Percentiles rank a stretch among this genome's conserved stretches.
Conservation (phyloP, 2,797 vertebrate species). For the Crax fasciolata region DNA sequence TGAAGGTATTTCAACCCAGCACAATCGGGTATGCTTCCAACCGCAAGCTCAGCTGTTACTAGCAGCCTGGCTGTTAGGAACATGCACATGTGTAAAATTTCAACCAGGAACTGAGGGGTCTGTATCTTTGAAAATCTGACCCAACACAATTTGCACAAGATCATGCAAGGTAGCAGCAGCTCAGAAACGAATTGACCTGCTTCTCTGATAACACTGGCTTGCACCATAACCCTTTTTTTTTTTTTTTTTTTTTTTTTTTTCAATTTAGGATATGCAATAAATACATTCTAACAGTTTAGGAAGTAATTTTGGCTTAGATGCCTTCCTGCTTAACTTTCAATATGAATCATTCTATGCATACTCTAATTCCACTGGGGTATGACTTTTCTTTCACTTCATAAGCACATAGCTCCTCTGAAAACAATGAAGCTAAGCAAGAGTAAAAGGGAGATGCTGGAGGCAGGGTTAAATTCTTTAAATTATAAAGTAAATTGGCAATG, state of each 20-base stretch:
- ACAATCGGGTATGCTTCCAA: not conserved
- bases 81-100: not conserved
- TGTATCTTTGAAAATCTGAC: not conserved
- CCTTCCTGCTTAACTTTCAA: not conserved
- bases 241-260: not conserved
- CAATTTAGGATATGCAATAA: not conserved
- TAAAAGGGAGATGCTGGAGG: constrained; percentile 36
- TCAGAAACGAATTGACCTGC: not conserved
- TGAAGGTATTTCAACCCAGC: not conserved
- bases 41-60: not conserved
- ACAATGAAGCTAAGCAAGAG: constrained; percentile 25
- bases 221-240: not conserved
- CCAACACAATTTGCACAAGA: not conserved
- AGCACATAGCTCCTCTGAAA: not conserved
- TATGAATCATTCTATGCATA: not conserved
- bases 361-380: not conserved
- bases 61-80: not conserved
- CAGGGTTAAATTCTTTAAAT: constrained; percentile 65
- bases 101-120: not conserved
- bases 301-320: not conserved
- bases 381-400: constrained; percentile 2
- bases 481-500: constrained; percentile 45
- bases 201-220: not conserved
- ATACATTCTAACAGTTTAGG: not conserved
- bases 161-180: not conserved